phyloP scores from a whole-genome alignment of 2,113 vertebrate genomes.

The Malurus melanocephalus region DNA sequence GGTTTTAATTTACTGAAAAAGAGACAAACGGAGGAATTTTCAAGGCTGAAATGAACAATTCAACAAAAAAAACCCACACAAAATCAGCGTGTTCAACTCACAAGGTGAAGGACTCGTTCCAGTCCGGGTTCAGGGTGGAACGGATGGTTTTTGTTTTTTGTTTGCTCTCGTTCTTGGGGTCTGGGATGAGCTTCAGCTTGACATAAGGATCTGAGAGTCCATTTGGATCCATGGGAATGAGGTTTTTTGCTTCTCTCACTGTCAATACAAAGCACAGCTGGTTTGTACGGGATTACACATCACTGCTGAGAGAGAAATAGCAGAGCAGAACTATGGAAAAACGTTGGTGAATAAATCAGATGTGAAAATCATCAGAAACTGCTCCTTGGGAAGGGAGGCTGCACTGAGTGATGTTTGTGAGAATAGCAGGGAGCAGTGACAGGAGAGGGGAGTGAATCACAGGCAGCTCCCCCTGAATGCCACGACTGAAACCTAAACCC shows the following conservation, averaged over 20 bases:
- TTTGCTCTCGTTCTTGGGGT: slow-evolving; percentile 96
- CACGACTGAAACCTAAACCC: background rate
- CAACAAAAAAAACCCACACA: background rate
- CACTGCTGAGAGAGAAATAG: background rate
- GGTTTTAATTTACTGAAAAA: slow-evolving; percentile 87
- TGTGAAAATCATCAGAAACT: background rate
- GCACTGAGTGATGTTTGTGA: background rate
- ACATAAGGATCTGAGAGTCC: slow-evolving; percentile 95
- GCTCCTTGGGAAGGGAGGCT: background rate
- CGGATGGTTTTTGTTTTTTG: slow-evolving; percentile 97
- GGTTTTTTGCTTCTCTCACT: slow-evolving; percentile 93
- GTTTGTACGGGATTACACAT: background rate
- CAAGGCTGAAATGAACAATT: background rate
- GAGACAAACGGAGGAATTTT: background rate
- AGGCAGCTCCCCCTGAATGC: slow-evolving; percentile 1
- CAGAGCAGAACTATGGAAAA: background rate
- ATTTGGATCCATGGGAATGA: slow-evolving; percentile 98
- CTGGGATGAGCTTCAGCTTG: slow-evolving; percentile 95
- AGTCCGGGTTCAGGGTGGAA: slow-evolving; percentile 91
- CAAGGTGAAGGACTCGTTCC: slow-evolving; percentile 94
- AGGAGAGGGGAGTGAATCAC: background rate
- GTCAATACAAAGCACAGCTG: background rate
- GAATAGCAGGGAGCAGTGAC: background rate
- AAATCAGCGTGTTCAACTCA: slow-evolving; percentile 68
- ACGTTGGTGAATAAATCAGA: background rate